phyloP scores from a whole-genome alignment of 2,113 vertebrate genomes.

The Zapornia atra region DNA sequence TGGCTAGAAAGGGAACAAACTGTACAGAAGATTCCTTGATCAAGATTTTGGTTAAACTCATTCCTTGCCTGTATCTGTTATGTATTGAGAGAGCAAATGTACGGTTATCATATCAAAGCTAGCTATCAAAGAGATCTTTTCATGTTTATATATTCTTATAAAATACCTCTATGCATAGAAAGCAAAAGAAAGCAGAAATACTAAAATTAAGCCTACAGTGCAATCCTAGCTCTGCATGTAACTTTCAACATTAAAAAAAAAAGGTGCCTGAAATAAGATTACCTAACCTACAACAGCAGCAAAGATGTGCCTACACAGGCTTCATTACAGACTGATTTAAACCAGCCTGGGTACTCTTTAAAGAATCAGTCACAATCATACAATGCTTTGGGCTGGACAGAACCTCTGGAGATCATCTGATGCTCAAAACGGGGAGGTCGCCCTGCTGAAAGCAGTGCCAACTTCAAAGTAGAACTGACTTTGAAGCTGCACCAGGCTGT shows the following conservation, averaged over 20 bases:
- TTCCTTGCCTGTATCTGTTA: not conserved
- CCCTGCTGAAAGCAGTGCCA: not conserved
- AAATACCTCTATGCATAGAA: not conserved
- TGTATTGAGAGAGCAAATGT: not conserved
- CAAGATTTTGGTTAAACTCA: not conserved
- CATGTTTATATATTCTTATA: not conserved
- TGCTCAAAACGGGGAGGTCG: not conserved
- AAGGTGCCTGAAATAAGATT: not conserved
- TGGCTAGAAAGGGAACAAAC: not conserved
- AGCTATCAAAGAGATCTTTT: not conserved
- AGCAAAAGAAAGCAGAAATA: not conserved
- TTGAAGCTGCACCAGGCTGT: not conserved
- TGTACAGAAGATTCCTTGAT: not conserved
- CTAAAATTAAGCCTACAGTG: not conserved
- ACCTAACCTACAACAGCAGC: not conserved
- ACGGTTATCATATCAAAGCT: not conserved
- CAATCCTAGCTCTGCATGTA: not conserved
- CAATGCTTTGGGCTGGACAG: not conserved
- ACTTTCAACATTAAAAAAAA: not conserved
- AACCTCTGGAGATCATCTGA: not conserved
- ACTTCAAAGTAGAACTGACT: not conserved
- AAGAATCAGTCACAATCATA: not conserved
- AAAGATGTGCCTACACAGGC: not conserved
- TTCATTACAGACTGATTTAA: not conserved
- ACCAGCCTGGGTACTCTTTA: not conserved